Evolutionary conservation across 2,113 vertebrate genomes (phyloP), one percentile per base, ranked within the genome.

Genomic region (Donacobius atricapilla): DNA sequence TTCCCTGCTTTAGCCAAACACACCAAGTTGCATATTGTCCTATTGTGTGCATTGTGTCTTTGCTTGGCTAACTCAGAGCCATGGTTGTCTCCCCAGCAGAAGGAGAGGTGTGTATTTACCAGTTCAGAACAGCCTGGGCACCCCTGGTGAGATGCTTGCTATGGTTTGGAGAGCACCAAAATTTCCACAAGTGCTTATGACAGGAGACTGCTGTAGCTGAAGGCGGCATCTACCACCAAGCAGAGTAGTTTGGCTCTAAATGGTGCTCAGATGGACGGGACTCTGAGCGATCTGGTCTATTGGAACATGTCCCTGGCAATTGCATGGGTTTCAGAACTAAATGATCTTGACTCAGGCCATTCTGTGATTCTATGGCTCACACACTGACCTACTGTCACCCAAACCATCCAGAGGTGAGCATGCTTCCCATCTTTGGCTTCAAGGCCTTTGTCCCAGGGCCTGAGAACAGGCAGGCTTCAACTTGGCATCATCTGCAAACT

Each of bases 281-380:
- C 30, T 60, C 60, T 6, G n/a, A 40, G 21, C 0, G 0, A 13
- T 35, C 30, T 60, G 39, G 6, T 40, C 24, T 22, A 6, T 8
- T 40, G 35, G 20, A 47, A 73, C 6, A 0, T 24, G 44, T 23
- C 22, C n/a, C 53, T 45, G 33, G 19, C 13, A 64, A n/a, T 21
- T 11, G 28, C 28, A 66, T 53, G 33, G 24, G 7, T 24, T 66
- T 82, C 69, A 68, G 53, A 45, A 60, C 3, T 10, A 24, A 65
- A 30, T 45, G 6, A 20, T 37, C 60, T 45, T 45, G 60, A n/a
- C 13, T 24, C 68, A 73, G 23, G 33, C 39, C 19, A n/a, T 70
- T 63, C 57, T 47, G 30, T 45, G 40, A 33, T 7, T 50, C 35
- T 42, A 3, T 40, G 11, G 24, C 37, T 84, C 37, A 20, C n/a